These are phyloP conservation scores for Pseudomugil tenellus DNA, from an alignment of 2,797 vertebrate species.

Conservation along the genomic window DNA sequence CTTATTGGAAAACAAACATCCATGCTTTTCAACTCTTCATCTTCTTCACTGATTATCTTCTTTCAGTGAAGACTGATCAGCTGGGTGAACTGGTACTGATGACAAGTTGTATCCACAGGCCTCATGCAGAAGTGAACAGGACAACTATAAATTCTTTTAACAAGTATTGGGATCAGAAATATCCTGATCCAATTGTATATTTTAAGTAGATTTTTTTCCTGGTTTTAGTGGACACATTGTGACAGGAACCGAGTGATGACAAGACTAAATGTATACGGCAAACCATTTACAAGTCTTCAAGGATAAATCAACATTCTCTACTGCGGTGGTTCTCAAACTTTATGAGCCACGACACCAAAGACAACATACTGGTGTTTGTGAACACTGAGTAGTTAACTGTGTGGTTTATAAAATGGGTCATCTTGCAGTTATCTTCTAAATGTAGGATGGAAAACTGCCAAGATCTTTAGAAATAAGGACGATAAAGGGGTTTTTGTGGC, in stretches of 20 bases:
- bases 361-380: too few species aligned
- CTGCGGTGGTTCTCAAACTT: not conserved
- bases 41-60: too few species aligned
- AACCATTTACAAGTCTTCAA: not conserved
- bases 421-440: too few species aligned
- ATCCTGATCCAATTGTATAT: not conserved
- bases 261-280: not conserved
- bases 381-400: too few species aligned
- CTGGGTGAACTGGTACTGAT: not conserved
- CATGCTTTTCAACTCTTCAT: too few species aligned
- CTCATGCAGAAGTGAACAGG: not conserved
- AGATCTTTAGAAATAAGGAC: too few species aligned
- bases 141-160: not conserved
- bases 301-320: not conserved
- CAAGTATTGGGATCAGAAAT: not conserved
- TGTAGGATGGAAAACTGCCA: too few species aligned
- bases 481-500: too few species aligned
- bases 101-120: not conserved
- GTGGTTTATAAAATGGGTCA: too few species aligned
- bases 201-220: not conserved
- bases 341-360: too few species aligned
- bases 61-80: too few species aligned
- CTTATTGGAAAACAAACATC: too few species aligned
- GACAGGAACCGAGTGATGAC: not conserved
- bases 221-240: constrained; percentile 15